These are phyloP conservation scores for Tubulanus polymorphus DNA, from an alignment of 2,888 invertebrate species.

Conservation along the genomic window DNA sequence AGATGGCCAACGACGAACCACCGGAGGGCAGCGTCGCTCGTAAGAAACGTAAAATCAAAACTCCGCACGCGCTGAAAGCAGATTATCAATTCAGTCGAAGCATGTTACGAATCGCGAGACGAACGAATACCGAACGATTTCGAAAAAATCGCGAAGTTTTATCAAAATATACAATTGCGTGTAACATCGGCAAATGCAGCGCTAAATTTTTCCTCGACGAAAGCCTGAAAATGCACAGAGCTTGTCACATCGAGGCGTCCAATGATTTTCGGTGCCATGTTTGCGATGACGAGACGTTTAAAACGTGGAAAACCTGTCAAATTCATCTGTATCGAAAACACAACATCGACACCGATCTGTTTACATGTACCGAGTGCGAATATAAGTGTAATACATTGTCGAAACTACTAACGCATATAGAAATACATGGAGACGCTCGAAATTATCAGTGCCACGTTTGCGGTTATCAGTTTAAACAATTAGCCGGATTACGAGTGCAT, in stretches of 20 bases:
- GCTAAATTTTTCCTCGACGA: conserved; percentile 58
- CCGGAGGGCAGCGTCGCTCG: no score
- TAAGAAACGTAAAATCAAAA: conserved; percentile 25
- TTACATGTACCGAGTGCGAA: conserved; percentile 59
- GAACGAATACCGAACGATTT: no score
- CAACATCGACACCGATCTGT: conserved; percentile 73
- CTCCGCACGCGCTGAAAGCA: conserved; percentile 32
- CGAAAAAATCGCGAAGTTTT: conserved; percentile 4
- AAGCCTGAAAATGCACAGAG: conserved; percentile 64
- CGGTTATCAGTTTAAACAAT: conserved; percentile 74
- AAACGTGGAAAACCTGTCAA: conserved; percentile 65
- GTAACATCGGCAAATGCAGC: conserved; percentile 25
- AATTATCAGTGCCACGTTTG: conserved; percentile 58
- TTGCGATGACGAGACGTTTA: conserved; percentile 63
- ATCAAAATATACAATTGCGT: conserved; percentile 22
- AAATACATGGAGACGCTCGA: conserved; percentile 57
- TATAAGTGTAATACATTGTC: conserved; percentile 56
- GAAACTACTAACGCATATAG: conserved; percentile 69
- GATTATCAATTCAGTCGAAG: conserved; percentile 33
- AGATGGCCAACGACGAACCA: conserved; percentile 8
- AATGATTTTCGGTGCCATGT: conserved; percentile 47
- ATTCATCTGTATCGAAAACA: conserved; percentile 70
- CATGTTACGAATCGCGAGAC: conserved; percentile 11
- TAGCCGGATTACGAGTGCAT: conserved; percentile 75
- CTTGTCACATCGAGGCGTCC: conserved; percentile 58